Evolutionary conservation across 2,113 vertebrate species (phyloP), one percentile per base, ranked within the genome.

Genomic region (Psittacula cyanocephala): DNA sequence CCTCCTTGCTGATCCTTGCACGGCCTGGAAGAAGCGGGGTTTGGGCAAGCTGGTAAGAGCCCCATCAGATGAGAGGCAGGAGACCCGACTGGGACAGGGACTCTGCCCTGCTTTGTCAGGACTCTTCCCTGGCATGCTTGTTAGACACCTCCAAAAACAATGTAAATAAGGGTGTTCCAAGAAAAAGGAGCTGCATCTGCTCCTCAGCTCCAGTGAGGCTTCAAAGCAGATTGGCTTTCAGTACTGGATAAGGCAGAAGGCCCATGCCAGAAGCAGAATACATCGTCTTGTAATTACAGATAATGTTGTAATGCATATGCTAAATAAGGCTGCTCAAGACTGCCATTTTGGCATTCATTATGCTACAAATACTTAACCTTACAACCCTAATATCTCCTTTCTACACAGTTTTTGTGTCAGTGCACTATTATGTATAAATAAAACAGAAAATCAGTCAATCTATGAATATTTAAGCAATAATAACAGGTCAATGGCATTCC

Each of bases 21-120:
- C 17, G 17, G 6, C 17, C 11, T 75, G 16, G 24, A 72, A 76
- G 37, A 55, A 82, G 19, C 12, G 31, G 44, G 7, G 6, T 65
- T 62, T 88, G 33, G 11, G 37, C 25, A 7, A 60, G 27, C 8
- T 1, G 24, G 7, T 23, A 65, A 33, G 15, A 89, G 7, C 2
- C 10, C 3, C n/a, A 27, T 15, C 31, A 77, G 28, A 33, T 0
- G 1, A 28, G 24, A 60, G 10, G 9, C 9, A 47, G 11, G 7
- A 46, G 24, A 50, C 17, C 9, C 35, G n/a, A 79, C 12, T 4
- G 2, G 35, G 43, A 17, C 1, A 20, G 6, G 9, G 7, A 23
- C 15, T 81, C 50, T 52, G 23, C 7, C 16, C 20, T 64, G 12
- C 28, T 86, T 67, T 67, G 23, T 4, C n/a, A 46, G 44, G 50